Evolutionary conservation across 2,888 invertebrate species (phyloP).

Genomic region (Minunthozetes semirufus): DNA sequence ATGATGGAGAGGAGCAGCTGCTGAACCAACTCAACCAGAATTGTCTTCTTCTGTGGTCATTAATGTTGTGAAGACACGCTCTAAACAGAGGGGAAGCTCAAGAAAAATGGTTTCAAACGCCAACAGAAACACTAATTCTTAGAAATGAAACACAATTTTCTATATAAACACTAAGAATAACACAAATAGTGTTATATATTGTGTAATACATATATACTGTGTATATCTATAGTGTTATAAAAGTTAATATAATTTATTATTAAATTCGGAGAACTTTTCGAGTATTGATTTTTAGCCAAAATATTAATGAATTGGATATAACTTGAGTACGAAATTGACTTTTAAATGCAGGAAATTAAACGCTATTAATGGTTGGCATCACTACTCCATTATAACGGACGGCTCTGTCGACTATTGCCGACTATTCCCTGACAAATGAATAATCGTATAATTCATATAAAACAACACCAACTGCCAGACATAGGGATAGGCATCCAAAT

Average conservation of each 20-base stretch:
- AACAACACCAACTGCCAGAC: no score
- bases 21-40: not conserved
- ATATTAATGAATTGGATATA: not conserved
- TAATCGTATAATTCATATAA: no score
- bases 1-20: slow-evolving; percentile 19
- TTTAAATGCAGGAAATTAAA: slow-evolving; percentile 28
- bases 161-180: not conserved
- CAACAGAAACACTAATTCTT: not conserved
- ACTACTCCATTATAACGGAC: not conserved
- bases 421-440: no score
- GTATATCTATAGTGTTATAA: not conserved
- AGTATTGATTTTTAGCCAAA: not conserved
- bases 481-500: not conserved
- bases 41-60: slow-evolving; percentile 5
- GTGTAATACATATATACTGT: not conserved
- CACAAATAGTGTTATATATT: not conserved
- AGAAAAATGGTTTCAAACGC: not conserved
- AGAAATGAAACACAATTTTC: slow-evolving; percentile 4
- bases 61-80: slow-evolving; percentile 8
- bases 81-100: not conserved
- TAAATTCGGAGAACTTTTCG: not conserved
- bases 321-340: not conserved
- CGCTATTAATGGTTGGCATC: not conserved
- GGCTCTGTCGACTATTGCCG: no score
- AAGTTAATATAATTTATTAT: not conserved